phyloP scores from a whole-genome alignment of 2,797 vertebrate genomes.

The Limnodromus scolopaceus region DNA sequence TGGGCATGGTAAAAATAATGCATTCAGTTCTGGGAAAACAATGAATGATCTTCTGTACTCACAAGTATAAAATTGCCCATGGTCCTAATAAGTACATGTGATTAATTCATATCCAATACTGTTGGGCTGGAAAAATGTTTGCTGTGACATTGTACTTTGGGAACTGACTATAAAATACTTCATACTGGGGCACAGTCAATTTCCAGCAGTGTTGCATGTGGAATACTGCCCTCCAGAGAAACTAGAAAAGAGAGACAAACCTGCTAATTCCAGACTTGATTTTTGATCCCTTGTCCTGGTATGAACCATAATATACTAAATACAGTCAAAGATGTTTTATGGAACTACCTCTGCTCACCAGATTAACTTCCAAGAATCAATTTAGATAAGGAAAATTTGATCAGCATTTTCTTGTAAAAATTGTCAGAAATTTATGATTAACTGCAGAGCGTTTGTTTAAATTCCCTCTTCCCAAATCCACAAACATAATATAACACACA shows the following conservation, averaged over 20 bases:
- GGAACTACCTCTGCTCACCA: not conserved
- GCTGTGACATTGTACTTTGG: not conserved
- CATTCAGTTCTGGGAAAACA: not conserved
- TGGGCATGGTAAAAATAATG: not conserved
- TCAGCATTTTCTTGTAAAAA: not conserved
- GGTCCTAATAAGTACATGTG: not conserved
- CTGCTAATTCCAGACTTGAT: not conserved
- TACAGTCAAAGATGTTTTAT: not conserved
- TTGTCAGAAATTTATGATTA: not conserved
- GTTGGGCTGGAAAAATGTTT: not conserved
- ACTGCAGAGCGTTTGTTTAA: not conserved
- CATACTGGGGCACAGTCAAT: not conserved
- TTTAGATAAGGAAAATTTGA: not conserved
- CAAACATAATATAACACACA: not conserved
- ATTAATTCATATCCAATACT: not conserved
- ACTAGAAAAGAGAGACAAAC: not conserved
- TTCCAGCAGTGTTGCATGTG: not conserved
- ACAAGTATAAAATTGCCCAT: not conserved
- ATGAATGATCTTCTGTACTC: not conserved
- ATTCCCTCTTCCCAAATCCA: not conserved
- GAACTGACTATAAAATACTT: not conserved
- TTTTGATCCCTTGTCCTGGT: not conserved
- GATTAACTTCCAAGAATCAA: slow-evolving; percentile 6
- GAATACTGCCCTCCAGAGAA: not conserved
- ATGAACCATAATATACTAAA: not conserved